Evolutionary conservation across 2,113 vertebrate species (phyloP).

Genomic region (Naja naja): DNA sequence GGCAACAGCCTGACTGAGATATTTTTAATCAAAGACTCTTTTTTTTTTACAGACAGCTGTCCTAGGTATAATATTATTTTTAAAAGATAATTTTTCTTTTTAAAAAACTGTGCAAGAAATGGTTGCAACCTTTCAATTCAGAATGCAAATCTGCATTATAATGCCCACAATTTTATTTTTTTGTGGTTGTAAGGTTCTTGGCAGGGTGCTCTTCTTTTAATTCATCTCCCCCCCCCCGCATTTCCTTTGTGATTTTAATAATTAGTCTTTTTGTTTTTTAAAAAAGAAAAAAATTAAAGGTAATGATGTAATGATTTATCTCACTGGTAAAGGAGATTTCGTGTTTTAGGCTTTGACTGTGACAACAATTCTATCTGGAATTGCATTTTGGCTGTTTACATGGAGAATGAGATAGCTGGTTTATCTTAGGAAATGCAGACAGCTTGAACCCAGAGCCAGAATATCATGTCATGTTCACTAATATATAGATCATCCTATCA

Average conservation of each 20-base stretch:
- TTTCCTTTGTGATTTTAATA: constrained; percentile 40
- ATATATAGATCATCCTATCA: background rate
- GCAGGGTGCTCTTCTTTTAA: constrained; percentile 37
- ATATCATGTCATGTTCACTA: background rate
- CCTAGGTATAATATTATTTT: constrained; percentile 7
- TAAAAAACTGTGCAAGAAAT: background rate
- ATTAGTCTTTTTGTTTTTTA: constrained; percentile 15
- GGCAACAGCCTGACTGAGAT: constrained; percentile 13
- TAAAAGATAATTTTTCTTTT: background rate
- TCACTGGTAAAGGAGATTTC: constrained; percentile 26
- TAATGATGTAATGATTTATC: constrained; percentile 24
- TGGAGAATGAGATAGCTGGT: background rate
- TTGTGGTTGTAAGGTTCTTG: constrained; percentile 37
- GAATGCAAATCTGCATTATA: constrained; percentile 42
- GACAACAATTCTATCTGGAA: background rate
- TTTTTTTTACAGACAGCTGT: constrained; percentile 14
- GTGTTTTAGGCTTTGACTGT: background rate
- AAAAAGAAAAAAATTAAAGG: constrained; percentile 5
- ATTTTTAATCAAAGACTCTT: constrained; percentile 34
- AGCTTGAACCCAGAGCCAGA: background rate
- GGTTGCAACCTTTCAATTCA: constrained; percentile 34
- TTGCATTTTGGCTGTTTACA: constrained; percentile 29
- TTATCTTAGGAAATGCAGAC: accelerated
- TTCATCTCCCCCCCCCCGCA: constrained; percentile 24
- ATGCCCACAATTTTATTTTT: constrained; percentile 4